Base-by-base conservation (phyloP, 2,113 vertebrate genomes). In the Pholis gunnellus region DNA sequence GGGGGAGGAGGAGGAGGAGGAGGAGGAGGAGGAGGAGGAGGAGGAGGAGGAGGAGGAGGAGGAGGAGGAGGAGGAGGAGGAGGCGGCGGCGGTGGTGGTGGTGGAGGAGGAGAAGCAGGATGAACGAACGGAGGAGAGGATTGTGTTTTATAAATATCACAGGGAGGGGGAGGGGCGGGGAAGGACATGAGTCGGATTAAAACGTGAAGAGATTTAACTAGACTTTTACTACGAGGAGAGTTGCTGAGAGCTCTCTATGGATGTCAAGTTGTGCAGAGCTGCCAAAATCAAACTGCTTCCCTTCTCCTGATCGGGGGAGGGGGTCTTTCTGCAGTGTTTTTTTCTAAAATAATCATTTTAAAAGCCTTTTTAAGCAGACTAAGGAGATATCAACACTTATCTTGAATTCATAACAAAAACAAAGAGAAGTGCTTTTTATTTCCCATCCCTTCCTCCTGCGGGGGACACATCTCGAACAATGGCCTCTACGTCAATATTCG, bases 361-460 rank as follows among this genome's bases (percentile, higher is more conserved):
- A 96, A 95, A 95, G 94, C 94, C 93, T 96, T 96, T 96, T 94
- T 95, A 95, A 93, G 93, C 93, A 92, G 89, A 95, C 92, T 92
- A 86, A 88, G 87, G 88, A 92, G 87, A 94, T 92, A 91, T 91
- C 88, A 86, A 94, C 91, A 87, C 84, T 92, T 94, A 95, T 93
- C 92, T 95, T 90, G 87, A 93, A 93, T 94, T 95, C 94, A 94
- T 92, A 93, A 95, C 84, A 91, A 90, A 93, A 91, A 92, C 88
- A 93, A 90, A 93, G 91, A 93, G 87, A 96, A 96, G 95, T 96
- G 95, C 95, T 95, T 96, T 96, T 95, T 95, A 94, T 96, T 95
- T 95, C 93, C 91, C 92, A 90, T 94, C 87, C 85, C 84, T 84
- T 87, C 89, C 88, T 92, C 88, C 84, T 91, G 85, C 73, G 86